Percentiles rank a stretch among this genome's conserved stretches.
phyloP scores from a whole-genome alignment of 2,797 vertebrate genomes.

The Halcyon smyrnensis region DNA sequence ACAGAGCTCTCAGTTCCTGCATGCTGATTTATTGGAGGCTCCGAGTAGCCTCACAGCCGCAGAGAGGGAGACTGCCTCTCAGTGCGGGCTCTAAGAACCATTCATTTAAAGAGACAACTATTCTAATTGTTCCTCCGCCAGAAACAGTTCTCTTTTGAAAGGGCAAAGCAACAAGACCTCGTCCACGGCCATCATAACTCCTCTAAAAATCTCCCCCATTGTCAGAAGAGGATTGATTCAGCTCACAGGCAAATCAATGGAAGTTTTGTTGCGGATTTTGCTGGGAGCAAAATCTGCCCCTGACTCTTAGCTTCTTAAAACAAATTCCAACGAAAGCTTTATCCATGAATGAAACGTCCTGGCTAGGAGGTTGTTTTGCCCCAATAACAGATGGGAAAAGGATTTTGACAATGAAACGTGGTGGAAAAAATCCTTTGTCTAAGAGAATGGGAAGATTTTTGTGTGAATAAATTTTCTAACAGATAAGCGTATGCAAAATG shows the following conservation, averaged over 20 bases:
- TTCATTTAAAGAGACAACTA: constrained; percentile 54
- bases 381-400: background rate
- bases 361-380: background rate
- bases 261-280: background rate
- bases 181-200: background rate
- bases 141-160: background rate
- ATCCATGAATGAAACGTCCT: background rate
- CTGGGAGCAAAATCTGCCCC: background rate
- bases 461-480: background rate
- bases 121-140: background rate
- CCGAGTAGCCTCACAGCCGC: constrained; percentile 32
- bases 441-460: background rate
- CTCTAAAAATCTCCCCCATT: background rate
- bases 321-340: background rate
- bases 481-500: background rate
- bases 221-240: background rate
- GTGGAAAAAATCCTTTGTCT: background rate
- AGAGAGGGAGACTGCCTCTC: constrained; percentile 32
- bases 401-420: background rate
- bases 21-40: constrained; percentile 70
- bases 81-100: constrained; percentile 16
- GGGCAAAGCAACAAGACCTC: constrained; percentile 35
- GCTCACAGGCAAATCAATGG: background rate
- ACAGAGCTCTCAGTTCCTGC: constrained; percentile 64
- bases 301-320: background rate